phyloP scores from a whole-genome alignment of 2,113 vertebrate species.

The Thalassarche chlororhynchos region DNA sequence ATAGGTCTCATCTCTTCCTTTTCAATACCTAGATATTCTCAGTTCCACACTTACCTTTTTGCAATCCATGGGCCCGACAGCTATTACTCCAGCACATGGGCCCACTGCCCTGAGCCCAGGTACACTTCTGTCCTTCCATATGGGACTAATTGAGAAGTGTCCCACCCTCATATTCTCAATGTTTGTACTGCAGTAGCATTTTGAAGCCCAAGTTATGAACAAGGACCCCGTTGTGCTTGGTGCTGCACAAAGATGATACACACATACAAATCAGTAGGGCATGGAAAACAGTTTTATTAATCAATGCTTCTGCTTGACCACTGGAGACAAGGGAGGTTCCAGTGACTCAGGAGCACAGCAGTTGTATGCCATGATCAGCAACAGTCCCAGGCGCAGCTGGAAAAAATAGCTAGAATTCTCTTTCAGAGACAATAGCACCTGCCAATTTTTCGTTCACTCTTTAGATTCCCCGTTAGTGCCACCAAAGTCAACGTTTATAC shows the following conservation, averaged over 20 bases:
- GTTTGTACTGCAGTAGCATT: not conserved
- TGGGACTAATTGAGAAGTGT: not conserved
- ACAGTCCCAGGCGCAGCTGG: not conserved
- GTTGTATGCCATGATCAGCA: not conserved
- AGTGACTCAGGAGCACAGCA: not conserved
- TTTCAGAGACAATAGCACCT: not conserved
- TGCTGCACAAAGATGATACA: not conserved
- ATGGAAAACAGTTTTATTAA: not conserved
- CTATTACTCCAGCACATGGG: not conserved
- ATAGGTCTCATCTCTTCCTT: not conserved
- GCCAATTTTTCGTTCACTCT: not conserved
- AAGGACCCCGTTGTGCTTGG: not conserved
- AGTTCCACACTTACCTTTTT: not conserved
- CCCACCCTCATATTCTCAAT: not conserved
- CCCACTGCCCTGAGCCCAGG: not conserved
- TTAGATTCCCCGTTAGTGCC: not conserved
- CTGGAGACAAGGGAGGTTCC: not conserved
- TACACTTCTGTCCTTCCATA: not conserved
- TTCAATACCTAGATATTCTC: not conserved
- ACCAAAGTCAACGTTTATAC: not conserved
- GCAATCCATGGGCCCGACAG: not conserved
- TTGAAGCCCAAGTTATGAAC: not conserved
- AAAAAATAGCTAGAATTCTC: constrained; percentile 8
- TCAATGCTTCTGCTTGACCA: not conserved
- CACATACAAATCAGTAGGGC: not conserved